phyloP scores from a whole-genome alignment of 2,797 vertebrate genomes.

The Chelonia mydas region DNA sequence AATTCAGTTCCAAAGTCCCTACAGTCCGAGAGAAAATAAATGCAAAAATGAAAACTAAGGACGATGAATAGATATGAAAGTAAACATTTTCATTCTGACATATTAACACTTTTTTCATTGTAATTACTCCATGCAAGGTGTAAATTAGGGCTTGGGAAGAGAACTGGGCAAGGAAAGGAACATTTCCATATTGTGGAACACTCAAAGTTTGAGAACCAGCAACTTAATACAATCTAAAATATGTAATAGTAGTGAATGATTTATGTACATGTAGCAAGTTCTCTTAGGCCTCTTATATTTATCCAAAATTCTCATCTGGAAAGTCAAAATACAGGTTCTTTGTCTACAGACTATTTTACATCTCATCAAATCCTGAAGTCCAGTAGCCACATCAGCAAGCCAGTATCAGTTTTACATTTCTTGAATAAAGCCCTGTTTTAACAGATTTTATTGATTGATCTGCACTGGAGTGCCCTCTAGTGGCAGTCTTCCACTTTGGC shows the following conservation, averaged over 20 bases:
- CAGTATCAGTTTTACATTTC: background rate
- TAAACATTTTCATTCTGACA: background rate
- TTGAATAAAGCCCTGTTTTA: background rate
- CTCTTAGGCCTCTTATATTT: background rate
- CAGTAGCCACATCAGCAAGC: background rate
- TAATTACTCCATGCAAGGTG: background rate
- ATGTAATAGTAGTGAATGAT: background rate
- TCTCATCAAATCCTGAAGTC: background rate
- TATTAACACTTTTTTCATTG: background rate
- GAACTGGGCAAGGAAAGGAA: background rate
- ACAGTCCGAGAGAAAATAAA: background rate
- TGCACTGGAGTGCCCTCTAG: background rate
- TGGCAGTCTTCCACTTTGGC: background rate
- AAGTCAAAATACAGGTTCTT: background rate
- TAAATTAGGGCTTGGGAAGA: background rate
- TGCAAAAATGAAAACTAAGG: background rate
- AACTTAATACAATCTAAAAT: background rate
- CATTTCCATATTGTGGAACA: background rate
- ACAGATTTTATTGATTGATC: background rate
- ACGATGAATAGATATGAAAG: background rate
- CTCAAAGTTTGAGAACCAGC: background rate
- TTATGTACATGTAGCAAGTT: background rate
- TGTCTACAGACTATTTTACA: background rate
- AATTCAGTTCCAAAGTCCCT: background rate
- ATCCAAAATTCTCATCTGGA: background rate